Conservation (phyloP, 2,888 invertebrate genomes). For the Blastobasis adustella region DNA sequence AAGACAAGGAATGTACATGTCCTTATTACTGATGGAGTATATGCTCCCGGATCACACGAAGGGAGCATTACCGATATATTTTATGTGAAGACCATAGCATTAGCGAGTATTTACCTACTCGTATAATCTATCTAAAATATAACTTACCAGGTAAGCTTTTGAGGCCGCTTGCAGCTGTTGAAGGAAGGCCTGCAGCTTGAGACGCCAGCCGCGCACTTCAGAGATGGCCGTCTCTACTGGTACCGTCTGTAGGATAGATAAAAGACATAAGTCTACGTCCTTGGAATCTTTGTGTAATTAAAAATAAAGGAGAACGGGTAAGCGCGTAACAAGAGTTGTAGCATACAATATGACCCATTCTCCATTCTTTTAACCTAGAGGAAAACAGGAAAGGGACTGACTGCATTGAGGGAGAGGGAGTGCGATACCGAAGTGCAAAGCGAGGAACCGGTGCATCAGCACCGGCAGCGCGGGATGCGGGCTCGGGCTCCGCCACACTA, state of each 20-base stretch:
- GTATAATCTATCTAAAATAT: background rate
- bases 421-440: slow-evolving; percentile 7
- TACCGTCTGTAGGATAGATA: slow-evolving; percentile 51
- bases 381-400: background rate
- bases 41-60: background rate
- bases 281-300: too few relatives aligned
- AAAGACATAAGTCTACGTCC: too few relatives aligned
- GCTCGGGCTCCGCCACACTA: slow-evolving; percentile 27
- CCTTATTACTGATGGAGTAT: too few relatives aligned
- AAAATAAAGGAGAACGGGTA: too few relatives aligned
- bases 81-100: too few relatives aligned
- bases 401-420: background rate
- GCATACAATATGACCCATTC: too few relatives aligned
- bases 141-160: slow-evolving; percentile 68
- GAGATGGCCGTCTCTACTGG: slow-evolving; percentile 77
- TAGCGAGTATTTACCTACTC: too few relatives aligned
- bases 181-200: slow-evolving; percentile 56
- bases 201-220: slow-evolving; percentile 66
- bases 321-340: too few relatives aligned
- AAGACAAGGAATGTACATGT: too few relatives aligned
- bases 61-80: background rate
- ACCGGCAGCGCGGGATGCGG: background rate
- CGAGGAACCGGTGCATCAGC: slow-evolving; percentile 3
- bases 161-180: slow-evolving; percentile 68
- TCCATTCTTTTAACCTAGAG: background rate